Evolutionary conservation across 2,797 vertebrate genomes (phyloP).

Genomic region (Anolis apletophallus): DNA sequence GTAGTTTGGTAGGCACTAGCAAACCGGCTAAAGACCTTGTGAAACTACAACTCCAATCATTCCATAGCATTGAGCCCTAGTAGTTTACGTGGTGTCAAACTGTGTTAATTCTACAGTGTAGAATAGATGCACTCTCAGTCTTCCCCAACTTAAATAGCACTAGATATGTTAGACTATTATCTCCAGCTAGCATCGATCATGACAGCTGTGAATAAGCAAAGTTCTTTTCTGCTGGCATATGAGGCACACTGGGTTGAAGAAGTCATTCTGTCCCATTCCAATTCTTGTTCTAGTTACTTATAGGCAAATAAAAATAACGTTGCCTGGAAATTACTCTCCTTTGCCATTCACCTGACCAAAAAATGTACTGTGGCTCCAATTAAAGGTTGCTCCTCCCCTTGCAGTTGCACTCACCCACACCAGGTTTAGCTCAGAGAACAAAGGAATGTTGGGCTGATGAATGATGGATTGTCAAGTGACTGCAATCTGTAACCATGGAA

Average conservation of each 20-base stretch:
- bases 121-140: too few species aligned
- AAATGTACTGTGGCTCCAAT: neutral
- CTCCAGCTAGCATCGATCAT: neutral
- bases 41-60: too few species aligned
- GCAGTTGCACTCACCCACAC: neutral
- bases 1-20: too few species aligned
- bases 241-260: neutral
- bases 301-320: neutral
- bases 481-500: slow-evolving; percentile 12
- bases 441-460: neutral
- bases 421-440: neutral
- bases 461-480: neutral
- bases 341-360: neutral
- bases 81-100: too few species aligned
- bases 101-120: too few species aligned
- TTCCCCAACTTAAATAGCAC: too few species aligned
- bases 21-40: too few species aligned
- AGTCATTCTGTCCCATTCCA: neutral
- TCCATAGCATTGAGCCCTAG: too few species aligned
- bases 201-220: neutral
- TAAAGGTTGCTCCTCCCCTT: neutral
- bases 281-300: too few species aligned
- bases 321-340: neutral
- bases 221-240: too few species aligned
- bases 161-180: too few species aligned